phyloP scores from a whole-genome alignment of 2,113 vertebrate species.

The Semicossyphus pulcher region DNA sequence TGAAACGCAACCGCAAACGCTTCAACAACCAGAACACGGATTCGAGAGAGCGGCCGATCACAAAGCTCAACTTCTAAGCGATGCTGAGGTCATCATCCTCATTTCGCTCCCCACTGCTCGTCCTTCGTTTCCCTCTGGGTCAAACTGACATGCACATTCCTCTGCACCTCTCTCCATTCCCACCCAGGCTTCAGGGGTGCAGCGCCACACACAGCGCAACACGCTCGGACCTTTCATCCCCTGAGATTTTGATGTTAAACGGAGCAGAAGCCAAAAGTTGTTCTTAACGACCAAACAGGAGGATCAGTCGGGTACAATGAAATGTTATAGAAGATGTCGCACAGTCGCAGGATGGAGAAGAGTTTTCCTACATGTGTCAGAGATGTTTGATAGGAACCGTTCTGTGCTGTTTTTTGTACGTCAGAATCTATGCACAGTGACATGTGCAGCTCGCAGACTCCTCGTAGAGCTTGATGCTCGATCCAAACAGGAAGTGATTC shows the following conservation, averaged over 20 bases:
- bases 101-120: not conserved
- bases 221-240: slow-evolving; percentile 40
- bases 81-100: not conserved
- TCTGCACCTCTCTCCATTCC: slow-evolving; percentile 45
- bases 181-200: slow-evolving; percentile 50
- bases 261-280: slow-evolving; percentile 64
- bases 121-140: slow-evolving; percentile 30
- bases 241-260: slow-evolving; percentile 35
- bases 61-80: slow-evolving; percentile 95
- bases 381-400: slow-evolving; percentile 39
- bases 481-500: slow-evolving; percentile 51
- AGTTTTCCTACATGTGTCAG: slow-evolving; percentile 37
- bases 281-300: slow-evolving; percentile 55
- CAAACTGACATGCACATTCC: slow-evolving; percentile 68
- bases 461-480: slow-evolving; percentile 38
- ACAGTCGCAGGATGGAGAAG: slow-evolving; percentile 19
- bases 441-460: slow-evolving; percentile 46
- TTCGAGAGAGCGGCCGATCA: slow-evolving; percentile 92
- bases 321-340: slow-evolving; percentile 12
- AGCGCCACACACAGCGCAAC: slow-evolving; percentile 52
- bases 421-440: slow-evolving; percentile 65
- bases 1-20: slow-evolving; percentile 97
- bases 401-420: slow-evolving; percentile 62
- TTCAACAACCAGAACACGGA: slow-evolving; percentile 91
- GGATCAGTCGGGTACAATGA: slow-evolving; percentile 7